Evolutionary conservation across 2,113 vertebrate species (phyloP), one percentile per base, ranked within the genome.

Genomic region (Syngnathus typhle): DNA sequence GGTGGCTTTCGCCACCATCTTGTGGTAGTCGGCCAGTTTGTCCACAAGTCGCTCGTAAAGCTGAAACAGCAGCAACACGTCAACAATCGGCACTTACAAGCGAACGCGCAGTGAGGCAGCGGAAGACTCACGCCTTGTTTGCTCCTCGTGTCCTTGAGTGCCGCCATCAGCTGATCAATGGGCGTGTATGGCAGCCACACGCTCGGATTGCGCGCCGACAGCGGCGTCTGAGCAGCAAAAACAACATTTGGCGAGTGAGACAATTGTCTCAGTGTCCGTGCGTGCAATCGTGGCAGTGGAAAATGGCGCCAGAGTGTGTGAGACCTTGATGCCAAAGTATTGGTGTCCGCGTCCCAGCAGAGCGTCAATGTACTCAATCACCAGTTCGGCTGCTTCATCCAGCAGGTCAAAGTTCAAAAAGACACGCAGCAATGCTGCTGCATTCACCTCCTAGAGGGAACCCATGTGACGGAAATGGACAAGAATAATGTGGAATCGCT

Each of bases 111-210:
- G 41, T 63, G 36, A 18, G 39, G 21, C 8, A 1, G 32, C 36
- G 43, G n/a, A 7, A 1, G 27, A 81, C 87, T 86, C 68, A 91
- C 88, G 3, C 12, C 79, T 10, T 77, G 84, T 64, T 91, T 95
- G 71, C 88, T 84, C 18, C 90, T 90, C 43, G 93, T 94, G 71
- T 96, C 93, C 1, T 81, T 84, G 39, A 99, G 90, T 0, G 89
- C 89, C 37, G 92, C 92, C 43, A 98, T 92, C 56, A 98, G 93
- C 82, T 98, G 95, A 77, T 98, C 95, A 1, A 99, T 94, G 51
- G 94, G 89, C 0, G 95, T 94, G 82, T 98, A 98, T 0, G 96
- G 95, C 6, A 99, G 89, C 96, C 97, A 98, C 0, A 94, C 92
- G 0, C 88, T 80, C 0, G 94, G 91, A 0, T 92, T 90, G 0